Base-by-base conservation (phyloP, 2,888 invertebrate genomes). In the Drosophila mulleri region DNA sequence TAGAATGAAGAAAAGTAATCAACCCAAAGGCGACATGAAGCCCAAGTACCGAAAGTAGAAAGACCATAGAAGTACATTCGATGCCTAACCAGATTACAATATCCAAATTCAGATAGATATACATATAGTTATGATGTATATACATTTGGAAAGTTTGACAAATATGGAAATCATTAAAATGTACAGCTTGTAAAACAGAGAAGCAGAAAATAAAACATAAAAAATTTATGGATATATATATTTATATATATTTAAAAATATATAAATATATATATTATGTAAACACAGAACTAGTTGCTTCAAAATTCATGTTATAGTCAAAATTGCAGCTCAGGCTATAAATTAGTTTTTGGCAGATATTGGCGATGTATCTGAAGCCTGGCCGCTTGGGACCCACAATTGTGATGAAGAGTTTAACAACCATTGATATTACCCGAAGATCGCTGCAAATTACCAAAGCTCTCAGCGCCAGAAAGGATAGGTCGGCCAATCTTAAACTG, bases 301-400 rank as follows among this genome's bases (percentile, higher is more conserved):
- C 18, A 29, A 48, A 59, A 39, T 48, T 39, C 11, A 23, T 11
- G 4, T 42, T 16, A 20, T 1, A 42, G n/a, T 8, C 23, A 26
- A 32, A 16, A 35, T 29, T 45, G 14, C 23, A 18, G 18, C 41
- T 29, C 11, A n/a, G 48, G 48, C 5, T n/a, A n/a, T n/a, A 48
- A 48, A 48, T 3, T 50, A 50, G n/a, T 35, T 20, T n/a, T 37
- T n/a, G 26, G 39, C 14, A n/a, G 16, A 26, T 18, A 16, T 14
- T 14, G 12, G 37, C 7, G 7, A 75, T 75, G 75, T 60, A 42
- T 54, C 18, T 83, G 20, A 70, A 29, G 41, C 56, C 61, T 20
- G 47, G 58, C 37, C 61, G 58, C 8, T 2, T 68, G 6, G 67
- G 59, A 18, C 48, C 70, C 20, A 11, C 37, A 6, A 5, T 70